Conservation (phyloP, 2,113 vertebrate genomes). For the Blennius ocellaris region DNA sequence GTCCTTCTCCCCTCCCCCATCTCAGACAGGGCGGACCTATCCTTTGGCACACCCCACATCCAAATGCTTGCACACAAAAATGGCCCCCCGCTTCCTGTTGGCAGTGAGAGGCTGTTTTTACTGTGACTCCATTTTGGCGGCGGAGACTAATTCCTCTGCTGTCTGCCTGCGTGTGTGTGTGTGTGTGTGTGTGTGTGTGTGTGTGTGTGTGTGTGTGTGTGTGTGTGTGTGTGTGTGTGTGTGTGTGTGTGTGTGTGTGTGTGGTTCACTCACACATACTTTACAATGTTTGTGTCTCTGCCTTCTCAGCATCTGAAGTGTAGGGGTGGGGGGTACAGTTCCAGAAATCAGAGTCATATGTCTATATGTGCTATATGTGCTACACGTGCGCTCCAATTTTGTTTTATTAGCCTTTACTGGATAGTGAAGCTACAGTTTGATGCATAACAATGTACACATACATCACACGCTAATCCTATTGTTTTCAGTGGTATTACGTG, state of each 20-base stretch:
- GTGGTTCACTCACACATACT: constrained; percentile 17
- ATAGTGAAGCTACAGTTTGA: constrained; percentile 11
- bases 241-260: background rate
- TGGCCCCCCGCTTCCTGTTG: constrained; percentile 71
- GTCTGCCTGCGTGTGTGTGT: constrained; percentile 45
- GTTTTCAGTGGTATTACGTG: background rate
- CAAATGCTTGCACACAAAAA: constrained; percentile 58
- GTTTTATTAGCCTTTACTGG: background rate
- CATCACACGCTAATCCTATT: background rate
- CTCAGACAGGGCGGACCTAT: constrained; percentile 52
- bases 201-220: constrained; percentile 10
- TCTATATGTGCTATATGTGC: background rate
- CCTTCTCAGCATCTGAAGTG: constrained; percentile 17
- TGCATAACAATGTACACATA: constrained; percentile 8
- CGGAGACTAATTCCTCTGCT: constrained; percentile 60
- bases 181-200: constrained; percentile 32
- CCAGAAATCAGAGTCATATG: constrained; percentile 15
- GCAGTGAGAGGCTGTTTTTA: constrained; percentile 65
- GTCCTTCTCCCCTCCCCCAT: constrained; percentile 13
- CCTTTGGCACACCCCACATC: constrained; percentile 45
- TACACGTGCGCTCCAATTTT: background rate
- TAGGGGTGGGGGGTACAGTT: background rate
- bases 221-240: too few relatives aligned
- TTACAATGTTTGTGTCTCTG: constrained; percentile 36
- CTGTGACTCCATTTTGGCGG: constrained; percentile 70